These are phyloP conservation scores for Zaprionus vittiger DNA, from an alignment of 1,140 invertebrate species.

Conservation along the genomic window DNA sequence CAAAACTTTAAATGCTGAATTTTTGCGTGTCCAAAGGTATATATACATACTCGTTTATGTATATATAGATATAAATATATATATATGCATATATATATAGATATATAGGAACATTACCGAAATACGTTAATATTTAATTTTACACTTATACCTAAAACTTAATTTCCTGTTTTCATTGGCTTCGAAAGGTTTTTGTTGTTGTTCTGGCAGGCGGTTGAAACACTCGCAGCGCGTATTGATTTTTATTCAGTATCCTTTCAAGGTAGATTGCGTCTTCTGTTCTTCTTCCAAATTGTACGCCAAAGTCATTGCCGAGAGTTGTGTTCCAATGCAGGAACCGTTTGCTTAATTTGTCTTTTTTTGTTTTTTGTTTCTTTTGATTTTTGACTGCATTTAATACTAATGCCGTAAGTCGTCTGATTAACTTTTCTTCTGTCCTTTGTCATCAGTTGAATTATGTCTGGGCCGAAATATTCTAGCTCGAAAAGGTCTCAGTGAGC, in stretches of 20 bases:
- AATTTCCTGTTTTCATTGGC: slow-evolving; percentile 44
- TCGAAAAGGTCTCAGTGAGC: slow-evolving; percentile 58
- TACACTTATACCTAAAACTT: slow-evolving; percentile 80
- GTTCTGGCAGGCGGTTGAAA: slow-evolving; percentile 31
- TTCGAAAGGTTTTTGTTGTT: slow-evolving; percentile 27
- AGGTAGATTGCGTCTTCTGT: slow-evolving; percentile 38
- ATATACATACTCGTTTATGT: slow-evolving; percentile 48
- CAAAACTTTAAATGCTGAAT: slow-evolving; percentile 75
- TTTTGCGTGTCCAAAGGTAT: slow-evolving; percentile 66
- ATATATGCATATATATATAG: slow-evolving; percentile 61
- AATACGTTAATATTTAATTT: slow-evolving; percentile 80
- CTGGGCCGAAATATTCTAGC: slow-evolving; percentile 69
- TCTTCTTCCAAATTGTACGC: slow-evolving; percentile 73
- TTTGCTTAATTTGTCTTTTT: slow-evolving; percentile 4
- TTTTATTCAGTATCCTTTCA: slow-evolving; percentile 26
- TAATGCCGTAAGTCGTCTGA: slow-evolving; percentile 37
- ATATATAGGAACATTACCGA: slow-evolving; percentile 84
- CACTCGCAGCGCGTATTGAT: slow-evolving; percentile 63
- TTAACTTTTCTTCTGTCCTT: slow-evolving; percentile 24
- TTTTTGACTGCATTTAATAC: slow-evolving; percentile 41
- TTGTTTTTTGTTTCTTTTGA: slow-evolving; percentile 26
- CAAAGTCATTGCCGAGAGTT: slow-evolving; percentile 79
- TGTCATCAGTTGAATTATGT: slow-evolving; percentile 43
- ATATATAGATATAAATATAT: slow-evolving; percentile 43
- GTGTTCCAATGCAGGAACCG: slow-evolving; percentile 20